phyloP scores from a whole-genome alignment of 2,797 vertebrate genomes.

The Sternarchorhynchus goeldii region DNA sequence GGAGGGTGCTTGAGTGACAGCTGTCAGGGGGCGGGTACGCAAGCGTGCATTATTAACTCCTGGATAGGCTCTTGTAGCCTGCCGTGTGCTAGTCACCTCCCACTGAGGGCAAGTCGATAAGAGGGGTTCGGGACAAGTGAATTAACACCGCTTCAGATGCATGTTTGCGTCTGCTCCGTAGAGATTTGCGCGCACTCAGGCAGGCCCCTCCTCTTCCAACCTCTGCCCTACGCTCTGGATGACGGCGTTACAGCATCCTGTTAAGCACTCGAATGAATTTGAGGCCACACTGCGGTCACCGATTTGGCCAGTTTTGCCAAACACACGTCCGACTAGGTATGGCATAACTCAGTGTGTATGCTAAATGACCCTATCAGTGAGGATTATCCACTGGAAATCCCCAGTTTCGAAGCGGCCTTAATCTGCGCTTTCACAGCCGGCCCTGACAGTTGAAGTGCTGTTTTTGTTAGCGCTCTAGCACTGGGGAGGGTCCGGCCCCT shows the following conservation, averaged over 20 bases:
- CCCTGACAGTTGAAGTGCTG: constrained; percentile 65
- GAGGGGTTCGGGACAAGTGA: constrained; percentile 58
- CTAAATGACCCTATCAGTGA: constrained; percentile 33
- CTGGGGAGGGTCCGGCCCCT: constrained; percentile 61
- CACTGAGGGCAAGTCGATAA: constrained; percentile 52
- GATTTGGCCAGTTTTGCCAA: constrained; percentile 30
- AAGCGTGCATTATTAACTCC: constrained; percentile 52
- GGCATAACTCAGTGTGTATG: background rate
- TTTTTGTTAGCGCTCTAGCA: constrained; percentile 72
- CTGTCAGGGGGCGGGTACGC: constrained; percentile 50
- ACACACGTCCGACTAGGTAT: background rate
- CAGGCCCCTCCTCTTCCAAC: constrained; percentile 27
- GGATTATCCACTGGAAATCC: constrained; percentile 14
- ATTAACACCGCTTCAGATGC: constrained; percentile 50
- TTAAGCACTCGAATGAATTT: constrained; percentile 48
- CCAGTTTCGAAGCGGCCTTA: constrained; percentile 11
- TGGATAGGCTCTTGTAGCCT: constrained; percentile 55
- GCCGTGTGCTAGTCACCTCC: constrained; percentile 49
- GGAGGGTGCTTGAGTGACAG: constrained; percentile 60
- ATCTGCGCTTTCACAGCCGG: background rate
- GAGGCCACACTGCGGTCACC: constrained; percentile 38
- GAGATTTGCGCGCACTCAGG: constrained; percentile 39
- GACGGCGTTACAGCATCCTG: constrained; percentile 34
- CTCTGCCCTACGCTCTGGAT: constrained; percentile 39
- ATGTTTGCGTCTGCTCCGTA: constrained; percentile 45